Conservation (phyloP, 2,113 vertebrate genomes). For the Chascanopsetta lugubris region DNA sequence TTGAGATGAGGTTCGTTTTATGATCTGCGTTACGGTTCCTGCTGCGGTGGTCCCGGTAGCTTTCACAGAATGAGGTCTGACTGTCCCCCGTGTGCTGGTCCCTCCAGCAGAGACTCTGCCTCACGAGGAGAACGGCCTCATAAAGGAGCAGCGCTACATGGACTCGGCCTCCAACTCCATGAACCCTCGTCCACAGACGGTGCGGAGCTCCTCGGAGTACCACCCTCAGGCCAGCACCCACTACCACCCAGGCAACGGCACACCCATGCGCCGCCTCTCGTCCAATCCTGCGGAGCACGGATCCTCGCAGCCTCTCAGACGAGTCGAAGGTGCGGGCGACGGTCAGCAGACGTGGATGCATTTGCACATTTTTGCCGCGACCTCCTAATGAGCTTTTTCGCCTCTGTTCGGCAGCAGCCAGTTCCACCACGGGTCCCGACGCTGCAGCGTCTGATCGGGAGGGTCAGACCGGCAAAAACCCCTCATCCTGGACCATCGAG, state of each 20-base stretch:
- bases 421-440: slow-evolving; percentile 90
- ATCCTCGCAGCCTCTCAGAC: slow-evolving; percentile 79
- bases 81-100: neutral
- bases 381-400: neutral
- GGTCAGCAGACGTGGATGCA: neutral
- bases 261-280: slow-evolving; percentile 76
- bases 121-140: slow-evolving; percentile 80
- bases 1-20: no score
- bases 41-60: neutral
- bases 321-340: slow-evolving; percentile 87
- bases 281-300: slow-evolving; percentile 79
- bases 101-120: slow-evolving; percentile 86
- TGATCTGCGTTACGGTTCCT: no score
- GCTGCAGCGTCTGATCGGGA: slow-evolving; percentile 82
- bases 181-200: slow-evolving; percentile 76
- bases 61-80: neutral
- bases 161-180: slow-evolving; percentile 87
- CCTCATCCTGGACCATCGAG: slow-evolving; percentile 92
- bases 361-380: neutral
- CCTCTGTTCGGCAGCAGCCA: slow-evolving; percentile 80
- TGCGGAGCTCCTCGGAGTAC: slow-evolving; percentile 78
- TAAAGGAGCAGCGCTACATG: slow-evolving; percentile 87
- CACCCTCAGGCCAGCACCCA: slow-evolving; percentile 73
- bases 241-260: slow-evolving; percentile 75
- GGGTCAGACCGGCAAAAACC: slow-evolving; percentile 81